These are phyloP conservation scores for Neosalanx taihuensis DNA, from an alignment of 2,797 vertebrate species.

Conservation along the genomic window DNA sequence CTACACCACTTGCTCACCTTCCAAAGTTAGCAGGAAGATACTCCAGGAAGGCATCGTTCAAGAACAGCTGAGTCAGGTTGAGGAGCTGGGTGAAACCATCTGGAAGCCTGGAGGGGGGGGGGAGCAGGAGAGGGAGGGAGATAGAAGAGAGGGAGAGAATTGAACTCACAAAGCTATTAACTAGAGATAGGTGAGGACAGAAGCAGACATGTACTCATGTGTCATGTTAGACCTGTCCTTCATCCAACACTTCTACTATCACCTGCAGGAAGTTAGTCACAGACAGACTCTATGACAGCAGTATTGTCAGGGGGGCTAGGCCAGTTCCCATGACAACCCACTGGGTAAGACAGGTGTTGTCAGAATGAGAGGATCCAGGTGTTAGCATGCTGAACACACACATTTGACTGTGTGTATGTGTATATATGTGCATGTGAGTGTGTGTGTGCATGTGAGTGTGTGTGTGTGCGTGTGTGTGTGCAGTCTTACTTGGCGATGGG, in stretches of 20 bases:
- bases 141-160: background rate
- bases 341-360: constrained; percentile 24
- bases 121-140: background rate
- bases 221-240: too few relatives aligned
- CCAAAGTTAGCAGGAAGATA: constrained; percentile 99
- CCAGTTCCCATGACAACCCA: constrained; percentile 39
- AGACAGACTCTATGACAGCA: background rate
- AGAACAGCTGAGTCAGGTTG: constrained; percentile 98
- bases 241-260: too few relatives aligned
- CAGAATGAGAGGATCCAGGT: background rate
- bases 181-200: too few relatives aligned
- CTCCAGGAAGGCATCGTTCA: constrained; percentile 99
- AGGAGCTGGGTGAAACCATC: constrained; percentile 99
- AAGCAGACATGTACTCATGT: too few relatives aligned
- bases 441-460: background rate
- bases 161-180: background rate
- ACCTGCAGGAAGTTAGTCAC: background rate
- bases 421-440: background rate
- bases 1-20: constrained; percentile 77
- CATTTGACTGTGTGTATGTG: constrained; percentile 35
- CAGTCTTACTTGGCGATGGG: constrained; percentile 95
- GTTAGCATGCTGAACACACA: constrained; percentile 1
- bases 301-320: background rate
- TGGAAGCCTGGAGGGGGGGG: constrained; percentile 82
- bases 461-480: background rate